Evolutionary conservation across 1,140 invertebrate species (phyloP).

Genomic region (Lysiphlebus fabarum): DNA sequence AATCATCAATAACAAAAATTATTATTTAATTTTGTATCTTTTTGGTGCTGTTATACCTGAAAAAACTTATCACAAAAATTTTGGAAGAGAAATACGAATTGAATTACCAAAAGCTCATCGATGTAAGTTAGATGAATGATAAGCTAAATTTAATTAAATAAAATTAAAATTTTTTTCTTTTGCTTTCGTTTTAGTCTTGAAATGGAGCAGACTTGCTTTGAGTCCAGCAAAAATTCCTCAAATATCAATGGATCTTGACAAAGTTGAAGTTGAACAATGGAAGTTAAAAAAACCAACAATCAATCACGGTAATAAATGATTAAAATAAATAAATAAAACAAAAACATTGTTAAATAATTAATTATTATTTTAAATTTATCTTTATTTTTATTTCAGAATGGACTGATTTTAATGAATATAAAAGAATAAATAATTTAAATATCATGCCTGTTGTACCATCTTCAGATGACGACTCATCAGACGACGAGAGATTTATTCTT

Average conservation of each 20-base stretch:
- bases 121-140: constrained; percentile 34
- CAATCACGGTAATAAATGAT: constrained; percentile 21
- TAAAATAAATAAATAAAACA: constrained; percentile 2
- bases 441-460: background rate
- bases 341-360: constrained; percentile 1
- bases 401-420: constrained; percentile 8
- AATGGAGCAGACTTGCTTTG: constrained; percentile 41
- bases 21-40: constrained; percentile 39
- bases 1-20: constrained; percentile 29
- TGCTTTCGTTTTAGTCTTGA: constrained; percentile 30
- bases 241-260: constrained; percentile 36
- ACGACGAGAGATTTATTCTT: constrained; percentile 13
- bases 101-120: constrained; percentile 41
- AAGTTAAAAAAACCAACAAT: background rate
- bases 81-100: constrained; percentile 45
- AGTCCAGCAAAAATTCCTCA: constrained; percentile 32
- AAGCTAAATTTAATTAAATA: constrained; percentile 11
- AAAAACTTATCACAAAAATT: constrained; percentile 37
- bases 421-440: background rate
- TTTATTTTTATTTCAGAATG: constrained; percentile 21
- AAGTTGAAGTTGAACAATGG: constrained; percentile 30
- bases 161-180: constrained; percentile 14
- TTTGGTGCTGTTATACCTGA: constrained; percentile 46
- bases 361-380: constrained; percentile 5
- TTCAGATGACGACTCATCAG: constrained; percentile 11